Evolutionary conservation across 2,888 invertebrate genomes (phyloP).

Genomic region (Aquatica leii): DNA sequence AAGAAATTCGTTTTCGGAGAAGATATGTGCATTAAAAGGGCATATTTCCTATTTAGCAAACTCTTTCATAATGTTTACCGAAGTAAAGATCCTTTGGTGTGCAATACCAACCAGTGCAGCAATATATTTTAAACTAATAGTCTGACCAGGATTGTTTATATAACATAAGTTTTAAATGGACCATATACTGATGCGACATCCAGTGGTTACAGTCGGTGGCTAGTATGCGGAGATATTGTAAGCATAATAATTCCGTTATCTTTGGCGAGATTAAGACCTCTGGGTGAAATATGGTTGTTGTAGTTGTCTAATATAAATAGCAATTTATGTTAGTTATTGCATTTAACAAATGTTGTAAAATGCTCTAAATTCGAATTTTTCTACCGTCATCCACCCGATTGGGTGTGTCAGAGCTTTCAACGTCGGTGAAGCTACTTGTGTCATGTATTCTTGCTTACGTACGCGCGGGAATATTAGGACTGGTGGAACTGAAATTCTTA

Average conservation of each 20-base stretch:
- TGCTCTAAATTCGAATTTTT: conserved; percentile 47
- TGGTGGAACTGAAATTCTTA: conserved; percentile 52
- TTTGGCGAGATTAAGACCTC: conserved; percentile 48
- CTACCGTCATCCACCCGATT: conserved; percentile 49
- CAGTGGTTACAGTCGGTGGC: conserved; percentile 48
- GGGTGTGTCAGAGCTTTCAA: conserved; percentile 47
- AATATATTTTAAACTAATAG: no score
- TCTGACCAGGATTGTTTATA: conserved; percentile 43
- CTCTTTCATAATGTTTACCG: conserved; percentile 37
- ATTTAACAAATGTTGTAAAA: conserved; percentile 46
- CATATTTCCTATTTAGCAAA: no score
- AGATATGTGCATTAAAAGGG: no score
- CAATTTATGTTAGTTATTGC: conserved; percentile 41
- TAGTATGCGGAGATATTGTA: no score
- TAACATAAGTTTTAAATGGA: conserved; percentile 45
- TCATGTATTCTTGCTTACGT: conserved; percentile 24
- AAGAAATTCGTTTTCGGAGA: conserved; percentile 13
- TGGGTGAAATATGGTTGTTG: conserved; percentile 41
- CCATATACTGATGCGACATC: conserved; percentile 43
- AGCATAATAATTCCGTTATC: conserved; percentile 53
- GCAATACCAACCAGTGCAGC: no score
- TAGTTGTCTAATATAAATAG: conserved; percentile 47
- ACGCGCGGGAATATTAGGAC: conserved; percentile 53
- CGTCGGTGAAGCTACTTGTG: conserved; percentile 24
- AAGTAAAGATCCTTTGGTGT: no score